phyloP scores from a whole-genome alignment of 1,140 invertebrate genomes.

The Drosophila azteca region DNA sequence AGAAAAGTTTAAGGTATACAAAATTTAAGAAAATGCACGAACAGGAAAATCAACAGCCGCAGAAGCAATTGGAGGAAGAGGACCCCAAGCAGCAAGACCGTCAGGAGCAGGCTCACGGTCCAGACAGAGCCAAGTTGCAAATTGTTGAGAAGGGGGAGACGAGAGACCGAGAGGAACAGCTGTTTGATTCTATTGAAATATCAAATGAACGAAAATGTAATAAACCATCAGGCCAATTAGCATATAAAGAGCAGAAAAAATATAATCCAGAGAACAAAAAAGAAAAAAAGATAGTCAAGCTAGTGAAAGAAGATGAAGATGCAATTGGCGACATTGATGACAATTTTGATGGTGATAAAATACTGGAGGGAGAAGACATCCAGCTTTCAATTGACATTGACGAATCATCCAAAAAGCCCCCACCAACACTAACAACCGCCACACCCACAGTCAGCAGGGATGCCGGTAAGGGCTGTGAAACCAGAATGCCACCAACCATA shows the following conservation, averaged over 20 bases:
- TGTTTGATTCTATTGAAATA: conserved; percentile 76
- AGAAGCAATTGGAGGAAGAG: conserved; percentile 32
- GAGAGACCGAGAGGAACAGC: conserved; percentile 33
- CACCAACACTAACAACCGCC: conserved; percentile 19
- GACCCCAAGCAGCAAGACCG: conserved; percentile 9
- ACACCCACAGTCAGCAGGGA: conserved; percentile 6
- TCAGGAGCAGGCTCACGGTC: conserved; percentile 31
- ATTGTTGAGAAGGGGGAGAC: conserved; percentile 10
- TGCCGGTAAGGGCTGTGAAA: too few species aligned
- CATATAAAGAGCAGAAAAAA: not conserved
- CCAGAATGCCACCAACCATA: conserved; percentile 3
- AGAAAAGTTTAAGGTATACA: conserved; percentile 72
- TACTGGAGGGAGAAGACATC: conserved; percentile 51
- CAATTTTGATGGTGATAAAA: conserved; percentile 68
- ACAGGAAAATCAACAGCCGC: conserved; percentile 60
- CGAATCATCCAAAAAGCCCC: conserved; percentile 53
- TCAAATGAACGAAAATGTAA: conserved; percentile 79
- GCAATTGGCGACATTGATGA: conserved; percentile 73
- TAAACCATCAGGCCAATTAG: conserved; percentile 50
- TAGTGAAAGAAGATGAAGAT: conserved; percentile 30
- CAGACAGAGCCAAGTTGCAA: conserved; percentile 5
- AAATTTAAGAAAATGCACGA: conserved; percentile 71
- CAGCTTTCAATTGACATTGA: conserved; percentile 63
- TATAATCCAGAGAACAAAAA: too few species aligned
- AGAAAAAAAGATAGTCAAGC: not conserved